Percentiles rank a stretch among this genome's conserved stretches.
Conservation (phyloP, 2,888 invertebrate genomes). For the Sympetrum striolatum region DNA sequence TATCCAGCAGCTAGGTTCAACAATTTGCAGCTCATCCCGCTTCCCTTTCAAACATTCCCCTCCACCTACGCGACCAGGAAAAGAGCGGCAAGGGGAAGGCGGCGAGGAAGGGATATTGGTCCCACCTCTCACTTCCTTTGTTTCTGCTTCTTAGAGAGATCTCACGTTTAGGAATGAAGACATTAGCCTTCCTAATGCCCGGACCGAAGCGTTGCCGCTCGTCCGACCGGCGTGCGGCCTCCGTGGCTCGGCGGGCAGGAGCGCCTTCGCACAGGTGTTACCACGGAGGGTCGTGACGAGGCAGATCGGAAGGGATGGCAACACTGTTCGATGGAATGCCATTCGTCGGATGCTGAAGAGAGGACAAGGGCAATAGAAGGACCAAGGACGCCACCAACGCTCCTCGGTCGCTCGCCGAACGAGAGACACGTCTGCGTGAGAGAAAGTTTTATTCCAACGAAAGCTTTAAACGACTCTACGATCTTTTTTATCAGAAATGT, state of each 20-base stretch:
- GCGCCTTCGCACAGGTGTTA: background rate
- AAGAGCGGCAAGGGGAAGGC: background rate
- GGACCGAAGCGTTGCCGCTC: background rate
- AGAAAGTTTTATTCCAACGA: background rate
- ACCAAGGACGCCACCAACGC: constrained; percentile 29
- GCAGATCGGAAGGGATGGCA: constrained; percentile 5
- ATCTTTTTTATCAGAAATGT: background rate
- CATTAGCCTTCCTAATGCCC: background rate
- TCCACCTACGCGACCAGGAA: background rate
- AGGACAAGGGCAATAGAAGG: constrained; percentile 1
- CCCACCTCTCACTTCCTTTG: background rate
- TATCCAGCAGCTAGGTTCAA: background rate
- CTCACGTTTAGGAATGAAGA: constrained; percentile 6
- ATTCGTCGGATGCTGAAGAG: background rate
- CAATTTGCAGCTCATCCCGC: background rate
- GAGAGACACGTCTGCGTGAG: background rate
- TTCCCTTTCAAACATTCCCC: background rate
- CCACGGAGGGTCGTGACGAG: background rate
- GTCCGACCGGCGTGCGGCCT: background rate
- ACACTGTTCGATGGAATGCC: constrained; percentile 37
- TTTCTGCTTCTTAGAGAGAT: background rate
- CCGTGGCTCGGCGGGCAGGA: background rate
- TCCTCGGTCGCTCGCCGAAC: background rate
- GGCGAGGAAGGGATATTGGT: background rate
- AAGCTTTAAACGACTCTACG: background rate